Evolutionary conservation across 2,113 vertebrate genomes (phyloP), one percentile per base, ranked within the genome.

Genomic region (Baryphthengus martii): DNA sequence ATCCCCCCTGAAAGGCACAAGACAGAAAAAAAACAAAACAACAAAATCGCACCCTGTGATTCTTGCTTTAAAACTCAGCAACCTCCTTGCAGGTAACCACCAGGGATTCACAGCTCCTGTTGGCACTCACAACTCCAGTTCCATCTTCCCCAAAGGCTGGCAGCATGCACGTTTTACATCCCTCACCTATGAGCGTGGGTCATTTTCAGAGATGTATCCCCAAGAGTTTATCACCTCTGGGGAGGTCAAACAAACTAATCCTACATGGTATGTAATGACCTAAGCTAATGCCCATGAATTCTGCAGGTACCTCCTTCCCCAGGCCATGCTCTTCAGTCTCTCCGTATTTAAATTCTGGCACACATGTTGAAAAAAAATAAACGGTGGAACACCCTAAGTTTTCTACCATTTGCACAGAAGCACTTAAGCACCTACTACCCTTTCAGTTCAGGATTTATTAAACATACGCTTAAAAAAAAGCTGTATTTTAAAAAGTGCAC

Each of bases 201-300:
- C 37, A 8, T 44, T 73, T 49, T 18, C 65, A 39, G 10, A 66
- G 49, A 21, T 10, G 15, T 7, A 20, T 17, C 23, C 70, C 44
- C 20, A 33, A 33, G 28, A 62, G 70, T 2, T 42, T 42, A 65
- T 7, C 17, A 1, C 11, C 12, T 19, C 70, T 70, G 49, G 26
- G 68, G 16, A 80, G 49, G 65, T 14, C 49, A 78, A 28, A 62
- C 3, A 33, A 90, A 42, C 40, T 14, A 28, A 47, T 10, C 16
- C 58, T 70, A 25, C 8, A 1, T 0, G 3, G 45, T 13, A 35
- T 1, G 7, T 17, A 44, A 39, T 20, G 29, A 13, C 66, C 78
- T n/a, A 21, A 83, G 47, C 24, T 8, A 53, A 35, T 14, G 55
- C 31, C 49, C 18, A 1, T 2, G 10, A 31, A 15, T n/a, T 31